Percentiles rank a stretch among this genome's conserved stretches.
Conservation (phyloP, 2,888 invertebrate species). For the Anoplius nigerrimus region DNA sequence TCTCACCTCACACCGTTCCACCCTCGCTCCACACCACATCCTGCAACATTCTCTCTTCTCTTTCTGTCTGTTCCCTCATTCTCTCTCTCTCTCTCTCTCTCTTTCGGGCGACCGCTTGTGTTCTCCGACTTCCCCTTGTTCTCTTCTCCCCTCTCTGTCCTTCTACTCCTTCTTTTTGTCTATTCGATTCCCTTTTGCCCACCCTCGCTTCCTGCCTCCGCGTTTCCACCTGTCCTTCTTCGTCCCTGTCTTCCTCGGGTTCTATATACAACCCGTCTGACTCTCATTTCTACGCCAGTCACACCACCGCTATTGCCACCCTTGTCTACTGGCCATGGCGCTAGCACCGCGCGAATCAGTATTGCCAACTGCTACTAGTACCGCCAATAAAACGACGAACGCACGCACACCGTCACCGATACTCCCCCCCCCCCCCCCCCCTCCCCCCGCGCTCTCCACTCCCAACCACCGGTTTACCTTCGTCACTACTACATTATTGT, state of each 20-base stretch:
- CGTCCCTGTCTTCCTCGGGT: neutral
- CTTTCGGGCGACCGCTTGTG: neutral
- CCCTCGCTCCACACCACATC: conserved; percentile 9
- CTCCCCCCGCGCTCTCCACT: neutral
- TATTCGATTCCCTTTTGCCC: neutral
- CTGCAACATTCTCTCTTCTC: conserved; percentile 1
- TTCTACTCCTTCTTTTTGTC: conserved; percentile 7
- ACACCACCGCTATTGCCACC: too few species aligned
- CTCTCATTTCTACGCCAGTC: too few species aligned
- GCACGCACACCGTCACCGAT: neutral
- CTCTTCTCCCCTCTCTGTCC: neutral
- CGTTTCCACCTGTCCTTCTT: neutral
- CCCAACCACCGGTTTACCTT: neutral
- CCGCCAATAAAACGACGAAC: too few species aligned
- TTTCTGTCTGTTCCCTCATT: conserved; percentile 7
- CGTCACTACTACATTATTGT: neutral
- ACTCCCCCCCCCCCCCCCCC: neutral
- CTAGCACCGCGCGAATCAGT: too few species aligned
- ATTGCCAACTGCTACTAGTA: too few species aligned
- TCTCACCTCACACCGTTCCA: conserved; percentile 27
- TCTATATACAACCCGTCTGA: neutral
- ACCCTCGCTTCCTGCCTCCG: neutral
- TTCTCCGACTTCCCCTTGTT: neutral
- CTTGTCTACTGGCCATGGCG: too few species aligned
- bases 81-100: neutral